Conservation (phyloP, 2,113 vertebrate species). For the Oncorhynchus keta region DNA sequence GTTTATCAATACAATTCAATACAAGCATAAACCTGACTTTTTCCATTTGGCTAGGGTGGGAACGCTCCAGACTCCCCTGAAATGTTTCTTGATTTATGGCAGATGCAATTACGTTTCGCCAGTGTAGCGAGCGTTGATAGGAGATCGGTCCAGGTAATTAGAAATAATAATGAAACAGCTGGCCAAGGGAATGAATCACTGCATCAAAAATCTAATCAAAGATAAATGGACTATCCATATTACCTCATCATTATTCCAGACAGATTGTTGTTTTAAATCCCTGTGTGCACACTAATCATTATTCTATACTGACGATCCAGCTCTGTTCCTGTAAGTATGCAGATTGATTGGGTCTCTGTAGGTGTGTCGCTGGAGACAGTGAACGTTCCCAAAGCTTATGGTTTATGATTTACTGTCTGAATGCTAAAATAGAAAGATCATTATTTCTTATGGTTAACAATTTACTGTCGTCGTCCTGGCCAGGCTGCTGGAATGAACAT, state of each 20-base stretch:
- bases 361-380: constrained; percentile 10
- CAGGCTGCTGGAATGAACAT: no score
- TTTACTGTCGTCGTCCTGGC: no score
- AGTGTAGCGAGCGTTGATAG: constrained; percentile 55
- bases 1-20: constrained; percentile 31
- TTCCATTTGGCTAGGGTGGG: constrained; percentile 9
- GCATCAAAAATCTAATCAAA: constrained; percentile 72
- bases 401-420: constrained; percentile 20
- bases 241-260: constrained; percentile 57
- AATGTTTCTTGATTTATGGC: constrained; percentile 69
- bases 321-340: constrained; percentile 33
- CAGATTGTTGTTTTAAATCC: constrained; percentile 70
- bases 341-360: constrained; percentile 59
- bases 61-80: constrained; percentile 42
- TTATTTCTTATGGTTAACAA: no score
- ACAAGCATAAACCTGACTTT: constrained; percentile 44
- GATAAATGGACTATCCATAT: constrained; percentile 69
- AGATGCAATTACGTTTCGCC: constrained; percentile 69
- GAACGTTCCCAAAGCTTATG: constrained; percentile 40
- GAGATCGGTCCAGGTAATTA: constrained; percentile 71
- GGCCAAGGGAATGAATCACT: constrained; percentile 64
- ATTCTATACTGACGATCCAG: constrained; percentile 40
- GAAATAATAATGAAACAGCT: constrained; percentile 73
- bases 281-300: constrained; percentile 56
- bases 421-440: no score